These are phyloP conservation scores for Antechinus stuartii DNA, from an alignment of 2,113 vertebrate species.

Conservation along the genomic window DNA sequence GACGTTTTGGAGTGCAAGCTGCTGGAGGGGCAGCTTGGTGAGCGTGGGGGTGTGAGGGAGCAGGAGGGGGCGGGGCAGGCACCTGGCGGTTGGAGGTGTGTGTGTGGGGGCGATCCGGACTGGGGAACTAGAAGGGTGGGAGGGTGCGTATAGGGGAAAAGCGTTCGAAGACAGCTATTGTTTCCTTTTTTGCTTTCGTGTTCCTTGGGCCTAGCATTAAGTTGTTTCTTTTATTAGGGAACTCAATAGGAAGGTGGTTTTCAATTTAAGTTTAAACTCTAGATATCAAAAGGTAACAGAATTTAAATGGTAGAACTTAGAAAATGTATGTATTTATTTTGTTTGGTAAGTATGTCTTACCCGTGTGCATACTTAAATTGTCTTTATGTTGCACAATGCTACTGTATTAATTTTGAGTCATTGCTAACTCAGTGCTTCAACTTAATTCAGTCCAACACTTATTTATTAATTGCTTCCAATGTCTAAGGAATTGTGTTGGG, in stretches of 20 bases:
- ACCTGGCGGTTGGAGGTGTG: no score
- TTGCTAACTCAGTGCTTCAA: neutral
- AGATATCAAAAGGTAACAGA: neutral
- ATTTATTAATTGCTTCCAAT: neutral
- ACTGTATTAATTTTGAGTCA: neutral
- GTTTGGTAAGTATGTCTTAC: neutral
- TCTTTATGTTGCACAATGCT: neutral
- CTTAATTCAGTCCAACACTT: neutral
- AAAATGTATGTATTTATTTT: neutral
- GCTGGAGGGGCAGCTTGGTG: neutral
- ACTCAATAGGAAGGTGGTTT: neutral
- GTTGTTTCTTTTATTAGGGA: neutral
- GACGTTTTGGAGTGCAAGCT: neutral
- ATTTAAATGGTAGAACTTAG: neutral
- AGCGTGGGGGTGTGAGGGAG: no score
- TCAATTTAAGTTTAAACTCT: neutral
- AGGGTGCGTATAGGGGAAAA: neutral
- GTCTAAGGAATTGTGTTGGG: neutral
- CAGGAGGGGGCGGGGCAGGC: no score
- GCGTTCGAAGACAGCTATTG: neutral
- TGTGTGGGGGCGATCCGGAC: neutral
- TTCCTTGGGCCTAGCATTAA: neutral
- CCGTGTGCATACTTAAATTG: neutral
- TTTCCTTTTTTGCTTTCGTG: neutral
- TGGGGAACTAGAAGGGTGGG: neutral